Conservation (phyloP, 2,797 vertebrate genomes). For the Amblyraja radiata region DNA sequence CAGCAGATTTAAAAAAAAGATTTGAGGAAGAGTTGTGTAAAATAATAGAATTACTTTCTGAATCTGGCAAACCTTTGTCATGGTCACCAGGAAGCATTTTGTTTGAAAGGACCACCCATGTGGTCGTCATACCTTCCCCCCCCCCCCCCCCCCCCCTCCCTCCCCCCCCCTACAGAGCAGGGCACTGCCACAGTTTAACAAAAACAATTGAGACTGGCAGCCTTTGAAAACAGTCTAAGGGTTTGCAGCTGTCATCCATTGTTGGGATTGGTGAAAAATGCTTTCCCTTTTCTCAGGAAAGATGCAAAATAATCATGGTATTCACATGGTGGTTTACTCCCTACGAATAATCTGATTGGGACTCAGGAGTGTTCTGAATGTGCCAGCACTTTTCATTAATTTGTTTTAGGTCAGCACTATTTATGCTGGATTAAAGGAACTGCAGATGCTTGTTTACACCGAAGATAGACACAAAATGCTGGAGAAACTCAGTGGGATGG, state of each 20-base stretch:
- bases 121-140: background rate
- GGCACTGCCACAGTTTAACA: background rate
- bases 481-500: no score
- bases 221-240: background rate
- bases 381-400: background rate
- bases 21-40: background rate
- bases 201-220: background rate
- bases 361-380: background rate
- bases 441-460: no score
- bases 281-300: background rate
- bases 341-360: background rate
- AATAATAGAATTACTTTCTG: background rate
- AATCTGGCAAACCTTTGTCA: background rate
- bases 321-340: background rate
- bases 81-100: background rate
- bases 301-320: background rate
- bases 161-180: background rate
- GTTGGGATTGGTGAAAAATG: background rate
- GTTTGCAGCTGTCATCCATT: constrained; percentile 8
- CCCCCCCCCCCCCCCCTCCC: no score
- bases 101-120: constrained; percentile 1
- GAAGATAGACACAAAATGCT: no score
- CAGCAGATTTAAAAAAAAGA: background rate
- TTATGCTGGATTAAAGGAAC: background rate
- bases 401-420: background rate